phyloP scores from a whole-genome alignment of 2,797 vertebrate genomes.

The Limnodromus scolopaceus region DNA sequence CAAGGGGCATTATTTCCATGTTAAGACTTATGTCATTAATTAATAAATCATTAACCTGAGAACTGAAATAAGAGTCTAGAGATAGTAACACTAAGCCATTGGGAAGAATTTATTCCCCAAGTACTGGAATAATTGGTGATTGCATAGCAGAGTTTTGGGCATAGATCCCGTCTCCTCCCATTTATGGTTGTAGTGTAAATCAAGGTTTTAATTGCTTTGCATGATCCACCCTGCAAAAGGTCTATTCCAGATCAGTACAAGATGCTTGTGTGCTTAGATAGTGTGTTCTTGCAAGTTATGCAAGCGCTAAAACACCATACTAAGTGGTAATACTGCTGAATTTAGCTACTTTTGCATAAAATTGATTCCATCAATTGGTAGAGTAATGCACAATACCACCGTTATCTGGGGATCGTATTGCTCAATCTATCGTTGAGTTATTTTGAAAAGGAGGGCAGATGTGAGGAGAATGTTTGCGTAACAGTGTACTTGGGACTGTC shows the following conservation, averaged over 20 bases:
- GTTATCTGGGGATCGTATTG: not conserved
- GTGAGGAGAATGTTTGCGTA: not conserved
- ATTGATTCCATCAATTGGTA: not conserved
- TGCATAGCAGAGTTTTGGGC: not conserved
- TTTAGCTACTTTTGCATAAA: not conserved
- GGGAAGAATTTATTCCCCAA: not conserved
- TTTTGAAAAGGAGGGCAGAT: not conserved
- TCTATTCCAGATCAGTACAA: not conserved
- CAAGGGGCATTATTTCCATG: not conserved
- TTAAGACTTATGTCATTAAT: not conserved
- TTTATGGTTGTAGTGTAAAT: not conserved
- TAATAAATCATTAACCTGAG: slow-evolving; percentile 22
- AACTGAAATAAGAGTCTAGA: not conserved
- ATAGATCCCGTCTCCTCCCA: not conserved
- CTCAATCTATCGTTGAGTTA: not conserved
- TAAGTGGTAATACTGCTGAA: not conserved
- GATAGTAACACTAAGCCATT: not conserved
- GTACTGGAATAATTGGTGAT: not conserved
- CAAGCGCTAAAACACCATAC: not conserved
- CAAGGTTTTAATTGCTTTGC: not conserved
- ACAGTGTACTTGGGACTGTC: not conserved
- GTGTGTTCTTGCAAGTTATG: not conserved
- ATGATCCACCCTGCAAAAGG: not conserved
- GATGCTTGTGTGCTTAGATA: not conserved
- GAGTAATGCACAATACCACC: not conserved